Conservation (phyloP, 2,888 invertebrate genomes). For the Villa cingulata region DNA sequence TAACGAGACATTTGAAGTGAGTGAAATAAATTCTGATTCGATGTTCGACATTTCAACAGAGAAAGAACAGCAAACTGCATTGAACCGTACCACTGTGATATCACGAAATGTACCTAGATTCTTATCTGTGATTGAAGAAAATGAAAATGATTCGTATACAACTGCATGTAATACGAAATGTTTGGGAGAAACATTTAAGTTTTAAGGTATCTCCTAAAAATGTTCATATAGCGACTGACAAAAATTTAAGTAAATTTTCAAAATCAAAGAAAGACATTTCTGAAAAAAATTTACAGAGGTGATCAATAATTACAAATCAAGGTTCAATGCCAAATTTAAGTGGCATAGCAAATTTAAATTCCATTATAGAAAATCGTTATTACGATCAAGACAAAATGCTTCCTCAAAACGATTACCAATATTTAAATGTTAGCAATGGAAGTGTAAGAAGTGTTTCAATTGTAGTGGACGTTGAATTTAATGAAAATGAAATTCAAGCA, state of each 20-base stretch:
- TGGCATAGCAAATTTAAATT: constrained; percentile 29
- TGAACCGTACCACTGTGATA: constrained; percentile 20
- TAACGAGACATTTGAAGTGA: constrained; percentile 30
- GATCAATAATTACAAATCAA: constrained; percentile 23
- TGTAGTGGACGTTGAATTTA: constrained; percentile 25
- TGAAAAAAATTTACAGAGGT: constrained; percentile 11
- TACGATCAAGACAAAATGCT: constrained; percentile 11
- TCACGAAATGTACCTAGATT: constrained; percentile 19
- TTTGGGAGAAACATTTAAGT: constrained; percentile 7
- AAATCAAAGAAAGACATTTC: constrained; percentile 33
- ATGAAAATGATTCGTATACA: constrained; percentile 15
- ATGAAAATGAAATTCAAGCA: constrained; percentile 33
- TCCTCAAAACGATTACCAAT: constrained; percentile 4
- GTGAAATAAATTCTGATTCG: constrained; percentile 4
- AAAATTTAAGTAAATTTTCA: constrained; percentile 29
- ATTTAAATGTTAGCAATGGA: constrained; percentile 13
- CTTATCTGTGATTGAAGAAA: constrained; percentile 28
- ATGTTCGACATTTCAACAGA: background rate
- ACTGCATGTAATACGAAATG: background rate
- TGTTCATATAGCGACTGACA: constrained; percentile 19
- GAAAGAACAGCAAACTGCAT: background rate
- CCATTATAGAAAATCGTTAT: constrained; percentile 35
- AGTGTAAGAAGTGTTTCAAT: constrained; percentile 22
- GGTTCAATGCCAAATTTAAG: constrained; percentile 36
- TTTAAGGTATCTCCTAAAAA: too few relatives aligned